phyloP scores from a whole-genome alignment of 2,888 invertebrate genomes.

The Epinotia brunnichana region DNA sequence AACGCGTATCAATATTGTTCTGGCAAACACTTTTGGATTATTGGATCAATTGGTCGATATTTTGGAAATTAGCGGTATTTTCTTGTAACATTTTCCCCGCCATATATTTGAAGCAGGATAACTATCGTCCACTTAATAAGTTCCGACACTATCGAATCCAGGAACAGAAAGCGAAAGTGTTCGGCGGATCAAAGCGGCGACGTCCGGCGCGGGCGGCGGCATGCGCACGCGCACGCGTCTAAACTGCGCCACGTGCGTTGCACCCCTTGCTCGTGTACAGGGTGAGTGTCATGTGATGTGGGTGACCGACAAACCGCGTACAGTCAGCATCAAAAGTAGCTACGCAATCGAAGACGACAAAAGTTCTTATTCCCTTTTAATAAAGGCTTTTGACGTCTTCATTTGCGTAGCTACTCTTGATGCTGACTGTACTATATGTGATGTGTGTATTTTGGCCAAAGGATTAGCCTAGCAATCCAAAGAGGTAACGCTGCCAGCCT shows the following conservation, averaged over 20 bases:
- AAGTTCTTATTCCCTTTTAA: too few relatives aligned
- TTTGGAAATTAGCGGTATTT: neutral
- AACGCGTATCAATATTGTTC: neutral
- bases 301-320: neutral
- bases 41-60: neutral
- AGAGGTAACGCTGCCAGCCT: too few relatives aligned
- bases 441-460: too few relatives aligned
- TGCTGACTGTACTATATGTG: too few relatives aligned
- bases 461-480: too few relatives aligned
- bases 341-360: too few relatives aligned
- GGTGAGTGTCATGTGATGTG: slow-evolving; percentile 39
- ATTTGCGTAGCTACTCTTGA: too few relatives aligned
- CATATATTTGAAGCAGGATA: neutral
- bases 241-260: slow-evolving; percentile 78
- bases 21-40: neutral
- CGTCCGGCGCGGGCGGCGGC: slow-evolving; percentile 59
- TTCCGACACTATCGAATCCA: slow-evolving; percentile 29
- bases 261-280: slow-evolving; percentile 66
- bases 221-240: slow-evolving; percentile 77
- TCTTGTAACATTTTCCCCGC: neutral
- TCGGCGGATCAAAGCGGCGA: slow-evolving; percentile 52
- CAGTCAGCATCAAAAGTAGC: too few relatives aligned
- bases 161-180: slow-evolving; percentile 39
- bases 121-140: neutral
- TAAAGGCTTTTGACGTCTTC: too few relatives aligned